Base-by-base conservation (phyloP, 2,113 vertebrate species). In the Lepisosteus oculatus region DNA sequence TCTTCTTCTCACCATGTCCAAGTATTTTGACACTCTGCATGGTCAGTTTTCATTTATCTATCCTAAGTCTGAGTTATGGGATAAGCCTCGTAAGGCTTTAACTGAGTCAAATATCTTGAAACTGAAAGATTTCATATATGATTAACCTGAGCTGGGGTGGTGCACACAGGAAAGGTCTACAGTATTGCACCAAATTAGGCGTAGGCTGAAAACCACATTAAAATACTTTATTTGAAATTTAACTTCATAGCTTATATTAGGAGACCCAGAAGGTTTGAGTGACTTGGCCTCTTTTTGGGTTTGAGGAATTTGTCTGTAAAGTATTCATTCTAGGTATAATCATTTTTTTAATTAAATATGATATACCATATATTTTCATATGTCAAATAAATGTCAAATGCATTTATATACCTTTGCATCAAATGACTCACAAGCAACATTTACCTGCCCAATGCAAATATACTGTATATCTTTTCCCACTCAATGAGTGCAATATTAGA, bases 141-240 rank as follows among this genome's bases (percentile, higher is more conserved):
- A 83, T 74, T 79, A 65, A 69, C 1, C 57, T 75, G 69, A 75
- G 72, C 76, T 69, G 63, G 43, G 56, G 44, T 72, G 61, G 51
- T 68, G 66, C 64, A 76, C 78, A 73, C 74, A 73, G 72, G 68
- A 80, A 77, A 76, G 69, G 73, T 79, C 69, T 74, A 68, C 67
- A 75, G 72, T 12, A 51, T 78, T 64, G 62, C 71, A 68, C 64
- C 68, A 43, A 59, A 73, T 70, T 14, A 61, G 43, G 61, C 14
- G n/a, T 43, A 41, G 17, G 12, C 56, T 61, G 11, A 70, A 61
- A 43, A 45, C 3, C 56, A 43, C 14, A 47, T 47, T 62, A 14
- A 82, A 74, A 80, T 76, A 75, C 61, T 63, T 65, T 65, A 83
- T 82, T 80, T 80, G 76, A 81, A 82, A 78, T 9, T 67, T 77